Conservation (phyloP, 2,888 invertebrate species). For the Noctua pronuba region DNA sequence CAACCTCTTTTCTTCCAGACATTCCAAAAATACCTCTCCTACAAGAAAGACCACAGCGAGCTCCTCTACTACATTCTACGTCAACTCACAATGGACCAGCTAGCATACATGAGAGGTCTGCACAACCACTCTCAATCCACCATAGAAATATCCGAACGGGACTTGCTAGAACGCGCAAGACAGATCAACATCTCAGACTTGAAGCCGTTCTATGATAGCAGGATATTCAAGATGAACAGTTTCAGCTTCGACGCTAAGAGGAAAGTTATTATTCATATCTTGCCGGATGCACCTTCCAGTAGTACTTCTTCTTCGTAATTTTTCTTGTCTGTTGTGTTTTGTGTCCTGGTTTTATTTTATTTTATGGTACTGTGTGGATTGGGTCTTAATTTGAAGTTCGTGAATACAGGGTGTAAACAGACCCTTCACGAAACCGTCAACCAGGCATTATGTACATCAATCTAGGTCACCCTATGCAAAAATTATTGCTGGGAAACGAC, state of each 20-base stretch:
- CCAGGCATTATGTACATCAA: too few relatives aligned
- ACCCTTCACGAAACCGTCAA: too few relatives aligned
- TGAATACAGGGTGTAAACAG: too few relatives aligned
- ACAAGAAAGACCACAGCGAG: constrained; percentile 99
- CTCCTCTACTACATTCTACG: constrained; percentile 98
- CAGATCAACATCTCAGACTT: constrained; percentile 97
- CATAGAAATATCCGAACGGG: constrained; percentile 95
- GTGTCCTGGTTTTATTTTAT: not conserved
- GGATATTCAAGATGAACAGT: constrained; percentile 96
- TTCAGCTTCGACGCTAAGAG: constrained; percentile 96
- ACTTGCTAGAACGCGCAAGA: constrained; percentile 93
- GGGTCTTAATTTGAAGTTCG: not conserved
- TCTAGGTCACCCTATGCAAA: too few relatives aligned
- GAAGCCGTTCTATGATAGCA: constrained; percentile 97
- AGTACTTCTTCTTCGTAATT: constrained; percentile 68
- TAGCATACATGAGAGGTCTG: constrained; percentile 94
- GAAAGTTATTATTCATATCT: constrained; percentile 95
- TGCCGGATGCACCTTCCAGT: constrained; percentile 90
- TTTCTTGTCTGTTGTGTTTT: constrained; percentile 2
- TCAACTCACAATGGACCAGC: constrained; percentile 97
- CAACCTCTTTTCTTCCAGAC: constrained; percentile 90
- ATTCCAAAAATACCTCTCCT: constrained; percentile 98
- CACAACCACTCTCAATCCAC: constrained; percentile 92
- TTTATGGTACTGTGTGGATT: constrained; percentile 26
- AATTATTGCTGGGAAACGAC: too few relatives aligned